phyloP scores from a whole-genome alignment of 2,113 vertebrate species.

The Siniperca chuatsi region DNA sequence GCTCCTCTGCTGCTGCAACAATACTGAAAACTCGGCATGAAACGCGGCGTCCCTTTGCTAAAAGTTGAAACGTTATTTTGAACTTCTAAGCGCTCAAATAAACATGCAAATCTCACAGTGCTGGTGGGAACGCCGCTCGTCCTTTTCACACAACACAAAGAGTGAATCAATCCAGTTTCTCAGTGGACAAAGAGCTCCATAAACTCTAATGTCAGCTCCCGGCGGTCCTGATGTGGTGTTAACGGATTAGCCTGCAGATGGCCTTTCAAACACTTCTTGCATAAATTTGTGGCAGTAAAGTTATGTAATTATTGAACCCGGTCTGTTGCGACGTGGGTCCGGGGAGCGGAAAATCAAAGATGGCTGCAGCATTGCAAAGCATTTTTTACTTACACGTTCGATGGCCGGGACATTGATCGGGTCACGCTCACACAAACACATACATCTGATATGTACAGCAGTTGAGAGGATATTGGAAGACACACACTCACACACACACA shows the following conservation, averaged over 20 bases:
- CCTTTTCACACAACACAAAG: slow-evolving; percentile 32
- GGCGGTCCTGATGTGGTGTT: slow-evolving; percentile 42
- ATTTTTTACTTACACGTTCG: slow-evolving; percentile 70
- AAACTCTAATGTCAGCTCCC: slow-evolving; percentile 71
- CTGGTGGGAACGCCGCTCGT: slow-evolving; percentile 30
- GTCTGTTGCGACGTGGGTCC: slow-evolving; percentile 28
- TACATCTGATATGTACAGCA: neutral
- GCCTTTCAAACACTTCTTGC: slow-evolving; percentile 70
- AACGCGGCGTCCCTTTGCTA: neutral
- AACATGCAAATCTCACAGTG: slow-evolving; percentile 34
- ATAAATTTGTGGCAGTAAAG: slow-evolving; percentile 62
- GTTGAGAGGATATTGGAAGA: neutral
- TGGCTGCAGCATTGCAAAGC: slow-evolving; percentile 51
- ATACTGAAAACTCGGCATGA: neutral
- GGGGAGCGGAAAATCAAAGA: slow-evolving; percentile 70
- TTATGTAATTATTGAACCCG: slow-evolving; percentile 74
- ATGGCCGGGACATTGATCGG: slow-evolving; percentile 52
- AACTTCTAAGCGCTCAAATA: slow-evolving; percentile 21
- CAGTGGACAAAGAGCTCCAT: slow-evolving; percentile 49
- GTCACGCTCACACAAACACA: slow-evolving; percentile 24
- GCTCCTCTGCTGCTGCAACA: neutral
- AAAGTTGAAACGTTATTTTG: slow-evolving; percentile 22
- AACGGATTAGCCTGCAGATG: slow-evolving; percentile 66
- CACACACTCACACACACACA: slow-evolving; percentile 26
- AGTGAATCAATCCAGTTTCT: slow-evolving; percentile 24